Conservation (phyloP, 2,888 invertebrate species). For the Lasioglossum leucozonium region DNA sequence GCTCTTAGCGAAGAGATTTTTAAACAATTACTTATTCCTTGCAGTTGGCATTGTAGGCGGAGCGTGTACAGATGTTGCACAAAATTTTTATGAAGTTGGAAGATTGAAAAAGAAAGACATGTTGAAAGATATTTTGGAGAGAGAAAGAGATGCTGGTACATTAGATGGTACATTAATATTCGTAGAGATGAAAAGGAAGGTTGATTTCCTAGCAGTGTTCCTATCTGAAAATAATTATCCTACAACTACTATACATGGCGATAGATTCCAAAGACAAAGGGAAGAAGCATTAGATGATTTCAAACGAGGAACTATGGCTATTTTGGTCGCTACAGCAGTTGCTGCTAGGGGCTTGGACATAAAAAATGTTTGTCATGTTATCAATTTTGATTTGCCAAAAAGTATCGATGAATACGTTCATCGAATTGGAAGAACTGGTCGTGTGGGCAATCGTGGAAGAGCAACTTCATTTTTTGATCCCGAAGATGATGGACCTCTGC, state of each 20-base stretch:
- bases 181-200: slow-evolving; percentile 95
- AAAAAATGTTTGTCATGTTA: slow-evolving; percentile 93
- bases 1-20: slow-evolving; percentile 91
- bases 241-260: slow-evolving; percentile 91
- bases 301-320: slow-evolving; percentile 89
- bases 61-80: slow-evolving; percentile 96
- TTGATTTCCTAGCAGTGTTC: slow-evolving; percentile 94
- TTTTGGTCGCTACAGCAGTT: slow-evolving; percentile 97
- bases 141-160: slow-evolving; percentile 81
- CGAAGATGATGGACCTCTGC: slow-evolving; percentile 86
- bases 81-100: slow-evolving; percentile 89
- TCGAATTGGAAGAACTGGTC: slow-evolving; percentile 96
- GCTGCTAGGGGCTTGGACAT: slow-evolving; percentile 97
- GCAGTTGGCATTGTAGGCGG: slow-evolving; percentile 97
- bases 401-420: slow-evolving; percentile 97
- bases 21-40: slow-evolving; percentile 93
- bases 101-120: slow-evolving; percentile 91
- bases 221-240: slow-evolving; percentile 91
- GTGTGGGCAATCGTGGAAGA: slow-evolving; percentile 95
- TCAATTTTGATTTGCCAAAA: slow-evolving; percentile 96
- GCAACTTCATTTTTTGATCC: slow-evolving; percentile 94
- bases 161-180: slow-evolving; percentile 89
- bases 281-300: slow-evolving; percentile 92
- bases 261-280: slow-evolving; percentile 90
- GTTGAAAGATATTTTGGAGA: slow-evolving; percentile 89